Conservation (phyloP, 2,113 vertebrate species). For the Cavia porcellus region DNA sequence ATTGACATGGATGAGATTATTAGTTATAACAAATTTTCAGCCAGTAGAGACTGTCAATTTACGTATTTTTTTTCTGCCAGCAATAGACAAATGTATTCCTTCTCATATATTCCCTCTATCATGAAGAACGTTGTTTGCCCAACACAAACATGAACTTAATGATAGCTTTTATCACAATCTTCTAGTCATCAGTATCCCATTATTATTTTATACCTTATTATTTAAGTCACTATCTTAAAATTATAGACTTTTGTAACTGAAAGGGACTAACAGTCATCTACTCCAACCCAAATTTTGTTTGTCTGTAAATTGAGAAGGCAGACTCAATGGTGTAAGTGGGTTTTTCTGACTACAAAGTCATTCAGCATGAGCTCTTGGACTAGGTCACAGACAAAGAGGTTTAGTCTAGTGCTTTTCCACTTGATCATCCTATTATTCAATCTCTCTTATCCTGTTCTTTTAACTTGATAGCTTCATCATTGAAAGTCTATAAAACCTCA, state of each 20-base stretch:
- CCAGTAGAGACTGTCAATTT: neutral
- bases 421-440: neutral
- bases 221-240: neutral
- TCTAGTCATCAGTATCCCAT: neutral
- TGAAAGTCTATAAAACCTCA: slow-evolving; percentile 61
- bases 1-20: neutral
- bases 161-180: neutral
- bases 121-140: neutral
- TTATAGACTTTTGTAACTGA: slow-evolving; percentile 7
- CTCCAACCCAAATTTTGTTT: neutral
- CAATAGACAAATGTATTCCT: neutral
- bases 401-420: slow-evolving; percentile 41
- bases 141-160: neutral
- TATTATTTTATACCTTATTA: neutral
- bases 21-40: neutral
- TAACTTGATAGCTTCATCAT: neutral
- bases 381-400: neutral
- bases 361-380: neutral
- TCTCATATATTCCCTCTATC: neutral
- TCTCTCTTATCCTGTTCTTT: neutral
- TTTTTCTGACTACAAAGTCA: neutral
- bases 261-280: neutral
- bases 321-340: neutral
- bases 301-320: neutral
- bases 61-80: neutral